phyloP scores from a whole-genome alignment of 2,113 vertebrate genomes.

The Xenopus laevis region DNA sequence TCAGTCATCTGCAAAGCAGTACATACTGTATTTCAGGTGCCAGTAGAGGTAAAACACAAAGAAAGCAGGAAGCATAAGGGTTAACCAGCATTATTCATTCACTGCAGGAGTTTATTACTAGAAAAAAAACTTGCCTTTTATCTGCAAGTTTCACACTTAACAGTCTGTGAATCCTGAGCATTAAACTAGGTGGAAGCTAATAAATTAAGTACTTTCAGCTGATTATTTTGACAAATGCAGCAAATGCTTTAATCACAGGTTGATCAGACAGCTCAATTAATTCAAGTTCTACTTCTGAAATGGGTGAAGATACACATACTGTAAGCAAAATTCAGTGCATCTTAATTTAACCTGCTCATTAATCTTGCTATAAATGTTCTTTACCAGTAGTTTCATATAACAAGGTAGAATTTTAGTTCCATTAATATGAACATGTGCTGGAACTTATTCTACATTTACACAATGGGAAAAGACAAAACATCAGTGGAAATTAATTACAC shows the following conservation, averaged over 20 bases:
- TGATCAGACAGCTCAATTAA: conserved; percentile 40
- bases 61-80: not conserved
- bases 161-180: not conserved
- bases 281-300: conserved; percentile 20
- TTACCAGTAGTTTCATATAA: not conserved
- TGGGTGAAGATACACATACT: not conserved
- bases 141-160: not conserved
- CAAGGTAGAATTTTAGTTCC: not conserved
- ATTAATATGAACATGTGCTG: not conserved
- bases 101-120: not conserved
- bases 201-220: conserved; percentile 30
- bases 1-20: too few species aligned
- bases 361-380: conserved; percentile 15
- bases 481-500: not conserved
- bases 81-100: not conserved
- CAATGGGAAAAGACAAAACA: not conserved
- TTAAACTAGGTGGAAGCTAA: conserved; percentile 20
- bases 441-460: not conserved
- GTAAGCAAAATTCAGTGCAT: conserved; percentile 12
- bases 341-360: conserved; percentile 17
- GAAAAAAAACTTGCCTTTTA: not conserved
- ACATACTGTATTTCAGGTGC: too few species aligned
- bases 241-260: conserved; percentile 38
- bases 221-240: conserved; percentile 41
- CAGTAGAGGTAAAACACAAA: too few species aligned